Evolutionary conservation across 1,140 invertebrate genomes (phyloP).

Genomic region (Euwallacea similis): DNA sequence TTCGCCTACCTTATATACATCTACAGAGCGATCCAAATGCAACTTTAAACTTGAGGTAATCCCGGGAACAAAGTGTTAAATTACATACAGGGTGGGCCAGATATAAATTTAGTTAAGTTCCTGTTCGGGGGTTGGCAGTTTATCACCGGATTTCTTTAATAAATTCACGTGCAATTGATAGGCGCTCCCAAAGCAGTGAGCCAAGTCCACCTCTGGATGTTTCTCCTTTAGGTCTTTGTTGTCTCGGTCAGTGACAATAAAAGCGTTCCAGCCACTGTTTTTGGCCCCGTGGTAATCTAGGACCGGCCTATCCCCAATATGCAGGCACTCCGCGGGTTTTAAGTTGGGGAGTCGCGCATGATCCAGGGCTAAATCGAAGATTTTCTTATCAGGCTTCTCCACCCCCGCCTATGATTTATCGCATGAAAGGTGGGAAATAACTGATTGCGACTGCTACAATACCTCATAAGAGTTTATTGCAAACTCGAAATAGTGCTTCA

Average conservation of each 20-base stretch:
- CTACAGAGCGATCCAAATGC: too few species aligned
- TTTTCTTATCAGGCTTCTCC: conserved; percentile 73
- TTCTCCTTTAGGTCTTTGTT: conserved; percentile 40
- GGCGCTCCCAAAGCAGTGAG: conserved; percentile 44
- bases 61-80: too few species aligned
- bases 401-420: conserved; percentile 54
- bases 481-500: conserved; percentile 77
- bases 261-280: conserved; percentile 73
- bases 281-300: conserved; percentile 79
- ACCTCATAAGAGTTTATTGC: conserved; percentile 73
- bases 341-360: conserved; percentile 54
- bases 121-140: conserved; percentile 28
- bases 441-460: background rate
- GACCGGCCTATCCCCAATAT: conserved; percentile 76
- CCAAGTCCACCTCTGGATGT: conserved; percentile 43
- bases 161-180: conserved; percentile 42
- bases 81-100: too few species aligned
- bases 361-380: conserved; percentile 73
- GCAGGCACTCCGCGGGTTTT: conserved; percentile 67
- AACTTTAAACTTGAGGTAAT: too few species aligned
- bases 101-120: conserved; percentile 10
- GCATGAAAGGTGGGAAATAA: background rate
- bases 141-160: conserved; percentile 29
- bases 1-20: too few species aligned
- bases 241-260: conserved; percentile 58